Conservation (phyloP, 2,797 vertebrate species). For the Acestrorhynchus altus region DNA sequence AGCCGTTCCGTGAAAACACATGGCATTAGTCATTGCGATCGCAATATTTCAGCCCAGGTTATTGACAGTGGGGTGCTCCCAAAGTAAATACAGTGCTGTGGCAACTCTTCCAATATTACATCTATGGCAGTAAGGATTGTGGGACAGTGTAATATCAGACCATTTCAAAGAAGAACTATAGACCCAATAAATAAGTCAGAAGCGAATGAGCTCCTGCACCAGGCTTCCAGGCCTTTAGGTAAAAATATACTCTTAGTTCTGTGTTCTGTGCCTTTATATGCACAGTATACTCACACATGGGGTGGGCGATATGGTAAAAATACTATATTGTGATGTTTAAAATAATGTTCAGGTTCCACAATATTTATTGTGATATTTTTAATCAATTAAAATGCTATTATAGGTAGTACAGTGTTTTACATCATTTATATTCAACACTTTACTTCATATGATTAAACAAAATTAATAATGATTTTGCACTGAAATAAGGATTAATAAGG, state of each 20-base stretch:
- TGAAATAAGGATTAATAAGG: too few species aligned
- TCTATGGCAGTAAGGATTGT: not conserved
- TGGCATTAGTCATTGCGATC: not conserved
- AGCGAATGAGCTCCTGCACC: not conserved
- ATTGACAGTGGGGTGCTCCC: slow-evolving; percentile 6
- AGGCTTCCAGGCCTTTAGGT: not conserved
- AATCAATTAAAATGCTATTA: too few species aligned
- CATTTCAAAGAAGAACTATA: not conserved
- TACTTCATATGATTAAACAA: too few species aligned
- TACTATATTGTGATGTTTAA: too few species aligned
- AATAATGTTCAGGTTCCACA: too few species aligned
- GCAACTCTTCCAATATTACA: slow-evolving; percentile 4
- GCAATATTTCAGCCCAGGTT: slow-evolving; percentile 16
- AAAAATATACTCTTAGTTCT: not conserved
- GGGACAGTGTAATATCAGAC: not conserved
- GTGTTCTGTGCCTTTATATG: not conserved
- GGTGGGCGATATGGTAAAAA: too few species aligned
- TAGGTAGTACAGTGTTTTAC: too few species aligned
- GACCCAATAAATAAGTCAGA: not conserved
- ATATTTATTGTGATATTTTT: too few species aligned
- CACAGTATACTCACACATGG: not conserved
- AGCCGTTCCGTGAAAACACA: slow-evolving; percentile 10
- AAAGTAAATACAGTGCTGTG: not conserved
- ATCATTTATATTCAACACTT: too few species aligned
- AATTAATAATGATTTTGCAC: too few species aligned